A percentile compares a stretch with the other conserved stretches of the same genome.
Evolutionary conservation across 2,797 vertebrate species (phyloP).

Genomic region (Melanotaenia maccullochi): DNA sequence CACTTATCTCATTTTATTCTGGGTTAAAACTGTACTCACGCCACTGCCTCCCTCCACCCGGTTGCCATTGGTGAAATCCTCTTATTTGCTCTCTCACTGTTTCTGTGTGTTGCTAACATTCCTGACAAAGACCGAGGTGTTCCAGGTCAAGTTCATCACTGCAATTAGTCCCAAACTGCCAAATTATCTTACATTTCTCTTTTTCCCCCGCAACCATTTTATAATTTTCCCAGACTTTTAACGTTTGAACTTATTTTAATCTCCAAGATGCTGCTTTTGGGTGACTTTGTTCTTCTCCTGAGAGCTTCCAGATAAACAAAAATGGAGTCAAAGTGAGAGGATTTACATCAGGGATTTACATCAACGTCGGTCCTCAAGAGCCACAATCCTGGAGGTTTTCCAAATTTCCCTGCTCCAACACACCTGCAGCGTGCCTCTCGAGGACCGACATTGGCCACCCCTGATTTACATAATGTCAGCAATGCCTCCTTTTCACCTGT

Average conservation of each 20-base stretch:
- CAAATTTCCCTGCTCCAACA: too few species aligned
- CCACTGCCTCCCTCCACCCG: constrained; percentile 8
- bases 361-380: too few species aligned
- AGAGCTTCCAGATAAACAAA: constrained; percentile 20
- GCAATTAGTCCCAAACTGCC: not conserved
- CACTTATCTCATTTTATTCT: not conserved
- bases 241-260: not conserved
- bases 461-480: too few species aligned
- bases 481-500: constrained; percentile 30
- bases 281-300: constrained; percentile 11
- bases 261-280: not conserved
- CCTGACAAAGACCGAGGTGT: constrained; percentile 14
- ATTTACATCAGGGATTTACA: not conserved
- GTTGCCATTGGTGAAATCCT: constrained; percentile 54
- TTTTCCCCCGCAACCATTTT: not conserved
- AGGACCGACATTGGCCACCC: too few species aligned
- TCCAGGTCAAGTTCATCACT: constrained; percentile 17
- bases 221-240: not conserved
- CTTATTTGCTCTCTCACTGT: not conserved
- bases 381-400: too few species aligned
- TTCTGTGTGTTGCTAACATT: constrained; percentile 2
- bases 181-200: not conserved
- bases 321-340: constrained; percentile 1
- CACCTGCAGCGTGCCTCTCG: too few species aligned
- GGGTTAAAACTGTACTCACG: constrained; percentile 10